phyloP scores from a whole-genome alignment of 2,113 vertebrate species.

The Engraulis encrasicolus region DNA sequence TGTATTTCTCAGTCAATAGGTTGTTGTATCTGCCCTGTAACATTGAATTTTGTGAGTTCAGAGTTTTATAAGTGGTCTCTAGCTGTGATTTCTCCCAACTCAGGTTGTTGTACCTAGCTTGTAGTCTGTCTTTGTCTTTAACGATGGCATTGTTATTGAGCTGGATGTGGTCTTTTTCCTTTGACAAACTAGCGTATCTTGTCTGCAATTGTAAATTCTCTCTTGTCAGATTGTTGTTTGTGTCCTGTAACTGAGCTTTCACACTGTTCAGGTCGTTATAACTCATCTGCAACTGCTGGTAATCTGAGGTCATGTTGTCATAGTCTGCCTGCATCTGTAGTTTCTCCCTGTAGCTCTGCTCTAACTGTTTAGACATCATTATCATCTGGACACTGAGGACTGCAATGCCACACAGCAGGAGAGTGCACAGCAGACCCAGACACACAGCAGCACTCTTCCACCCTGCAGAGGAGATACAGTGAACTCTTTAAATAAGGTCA shows the following conservation, averaged over 20 bases:
- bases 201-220: background rate
- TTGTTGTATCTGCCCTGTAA: background rate
- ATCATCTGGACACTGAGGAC: background rate
- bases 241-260: background rate
- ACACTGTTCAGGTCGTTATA: background rate
- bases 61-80: background rate
- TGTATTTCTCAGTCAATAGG: background rate
- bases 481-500: no score
- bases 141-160: background rate
- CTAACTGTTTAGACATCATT: background rate
- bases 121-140: background rate
- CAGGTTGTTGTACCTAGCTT: background rate
- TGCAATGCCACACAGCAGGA: background rate
- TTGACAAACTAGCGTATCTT: background rate
- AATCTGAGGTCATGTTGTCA: background rate
- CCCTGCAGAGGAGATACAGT: background rate
- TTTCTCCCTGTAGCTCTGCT: background rate
- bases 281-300: background rate
- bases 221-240: background rate
- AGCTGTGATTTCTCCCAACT: background rate
- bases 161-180: background rate
- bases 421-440: constrained; percentile 21
- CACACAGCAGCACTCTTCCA: background rate
- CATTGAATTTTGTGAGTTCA: background rate
- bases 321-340: background rate